These are phyloP conservation scores for Virgularia gustaviana DNA, from an alignment of 92 coral and sea anemone species.

Conservation along the genomic window DNA sequence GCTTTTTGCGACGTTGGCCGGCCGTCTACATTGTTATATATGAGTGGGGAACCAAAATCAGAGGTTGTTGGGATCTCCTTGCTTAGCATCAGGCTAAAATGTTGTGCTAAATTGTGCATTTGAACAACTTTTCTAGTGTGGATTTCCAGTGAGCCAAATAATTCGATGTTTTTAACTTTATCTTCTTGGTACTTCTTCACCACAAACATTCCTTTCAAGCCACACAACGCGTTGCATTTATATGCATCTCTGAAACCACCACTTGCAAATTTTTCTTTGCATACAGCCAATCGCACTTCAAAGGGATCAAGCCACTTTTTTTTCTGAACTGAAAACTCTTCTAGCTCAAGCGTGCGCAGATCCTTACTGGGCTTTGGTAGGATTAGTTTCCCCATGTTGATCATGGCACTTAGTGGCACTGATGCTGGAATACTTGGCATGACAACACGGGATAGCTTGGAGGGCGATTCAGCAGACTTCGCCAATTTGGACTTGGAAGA, in stretches of 20 bases:
- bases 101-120: conserved; percentile 53
- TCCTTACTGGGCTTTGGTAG: conserved; percentile 50
- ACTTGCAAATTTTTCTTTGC: conserved; percentile 49
- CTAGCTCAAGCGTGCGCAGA: conserved; percentile 46
- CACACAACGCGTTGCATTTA: conserved; percentile 37
- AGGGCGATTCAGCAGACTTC: too few species aligned
- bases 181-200: conserved; percentile 49
- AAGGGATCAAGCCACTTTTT: conserved; percentile 54
- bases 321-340: conserved; percentile 37
- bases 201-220: conserved; percentile 52
- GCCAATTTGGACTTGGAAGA: background rate
- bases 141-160: conserved; percentile 33
- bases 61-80: too few species aligned
- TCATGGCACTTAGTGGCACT: conserved; percentile 56
- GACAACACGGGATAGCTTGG: background rate
- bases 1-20: background rate
- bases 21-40: too few species aligned
- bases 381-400: conserved; percentile 56
- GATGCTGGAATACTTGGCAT: conserved; percentile 48
- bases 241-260: conserved; percentile 60
- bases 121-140: conserved; percentile 61
- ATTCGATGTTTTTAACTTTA: conserved; percentile 34
- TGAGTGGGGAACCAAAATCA: too few species aligned
- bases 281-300: conserved; percentile 52
- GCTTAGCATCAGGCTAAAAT: conserved; percentile 49